Percentiles rank a stretch among this genome's conserved stretches.
Evolutionary conservation across 2,888 invertebrate species (phyloP).

Genomic region (Brenthis ino): DNA sequence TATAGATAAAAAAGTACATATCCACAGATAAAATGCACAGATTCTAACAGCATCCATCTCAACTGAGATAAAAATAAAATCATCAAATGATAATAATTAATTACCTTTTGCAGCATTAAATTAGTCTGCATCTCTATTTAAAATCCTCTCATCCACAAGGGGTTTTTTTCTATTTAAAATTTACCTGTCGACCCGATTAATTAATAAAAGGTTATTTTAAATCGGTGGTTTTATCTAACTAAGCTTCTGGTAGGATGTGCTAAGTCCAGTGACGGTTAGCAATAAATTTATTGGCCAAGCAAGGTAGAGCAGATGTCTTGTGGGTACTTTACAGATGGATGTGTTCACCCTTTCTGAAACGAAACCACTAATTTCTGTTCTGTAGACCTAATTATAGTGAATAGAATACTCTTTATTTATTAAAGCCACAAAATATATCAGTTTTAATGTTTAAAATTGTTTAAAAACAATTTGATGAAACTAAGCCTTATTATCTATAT

Average conservation of each 20-base stretch:
- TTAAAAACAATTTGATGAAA: no score
- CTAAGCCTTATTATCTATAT: no score
- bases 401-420: no score
- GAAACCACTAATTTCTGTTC: constrained; percentile 11
- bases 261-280: constrained; percentile 14
- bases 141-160: background rate
- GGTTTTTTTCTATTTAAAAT: background rate
- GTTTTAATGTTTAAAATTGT: no score
- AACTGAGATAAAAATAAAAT: no score
- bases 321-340: constrained; percentile 25
- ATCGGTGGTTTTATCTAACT: constrained; percentile 19
- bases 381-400: background rate
- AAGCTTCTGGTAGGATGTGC: constrained; percentile 20
- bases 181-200: constrained; percentile 5
- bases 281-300: constrained; percentile 31
- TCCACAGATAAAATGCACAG: no score
- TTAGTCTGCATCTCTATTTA: background rate
- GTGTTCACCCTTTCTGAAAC: constrained; percentile 11
- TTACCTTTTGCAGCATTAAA: no score
- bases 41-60: no score
- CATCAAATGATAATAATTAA: no score
- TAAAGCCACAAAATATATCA: no score
- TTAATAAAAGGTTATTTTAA: constrained; percentile 18
- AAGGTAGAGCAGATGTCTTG: constrained; percentile 29
- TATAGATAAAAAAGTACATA: no score